Percentiles rank a stretch among this genome's conserved stretches.
phyloP scores from a whole-genome alignment of 2,888 invertebrate species.

The Drosophila paramelanica region DNA sequence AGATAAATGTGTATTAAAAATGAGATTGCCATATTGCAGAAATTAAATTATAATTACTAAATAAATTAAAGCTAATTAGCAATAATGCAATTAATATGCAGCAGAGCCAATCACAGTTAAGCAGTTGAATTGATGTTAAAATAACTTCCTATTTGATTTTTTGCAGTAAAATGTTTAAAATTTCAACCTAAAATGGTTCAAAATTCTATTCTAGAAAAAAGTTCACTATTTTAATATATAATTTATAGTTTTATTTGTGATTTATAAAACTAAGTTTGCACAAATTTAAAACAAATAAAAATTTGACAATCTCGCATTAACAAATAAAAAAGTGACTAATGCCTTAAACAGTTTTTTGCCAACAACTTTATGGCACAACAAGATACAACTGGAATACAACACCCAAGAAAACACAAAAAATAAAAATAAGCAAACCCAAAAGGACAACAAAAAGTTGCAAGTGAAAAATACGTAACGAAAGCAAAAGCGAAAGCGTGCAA shows the following conservation, averaged over 20 bases:
- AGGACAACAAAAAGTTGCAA: conserved; percentile 47
- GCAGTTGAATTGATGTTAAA: conserved; percentile 1
- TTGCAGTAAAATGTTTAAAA: too few species aligned
- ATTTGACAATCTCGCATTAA: conserved; percentile 33
- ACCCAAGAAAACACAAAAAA: conserved; percentile 55
- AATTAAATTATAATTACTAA: conserved; percentile 61
- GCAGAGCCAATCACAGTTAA: conserved; percentile 19
- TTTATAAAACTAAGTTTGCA: too few species aligned
- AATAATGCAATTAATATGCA: conserved; percentile 45
- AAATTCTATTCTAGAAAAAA: too few species aligned
- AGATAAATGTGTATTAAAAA: neutral
- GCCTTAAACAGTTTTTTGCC: conserved; percentile 45
- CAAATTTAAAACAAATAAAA: neutral
- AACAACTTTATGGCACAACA: conserved; percentile 52
- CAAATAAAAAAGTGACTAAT: conserved; percentile 44
- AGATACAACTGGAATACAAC: conserved; percentile 32
- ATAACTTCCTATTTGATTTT: too few species aligned
- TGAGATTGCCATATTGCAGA: conserved; percentile 26
- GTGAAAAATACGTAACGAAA: conserved; percentile 57
- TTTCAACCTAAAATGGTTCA: too few species aligned
- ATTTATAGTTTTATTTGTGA: too few species aligned
- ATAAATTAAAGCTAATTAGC: conserved; percentile 57
- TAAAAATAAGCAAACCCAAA: conserved; percentile 5
- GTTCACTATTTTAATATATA: too few species aligned
- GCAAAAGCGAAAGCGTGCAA: conserved; percentile 27